A percentile compares a stretch with the other conserved stretches of the same genome.
phyloP scores from a whole-genome alignment of 2,888 invertebrate species.

The Omphaloscelis lunosa region DNA sequence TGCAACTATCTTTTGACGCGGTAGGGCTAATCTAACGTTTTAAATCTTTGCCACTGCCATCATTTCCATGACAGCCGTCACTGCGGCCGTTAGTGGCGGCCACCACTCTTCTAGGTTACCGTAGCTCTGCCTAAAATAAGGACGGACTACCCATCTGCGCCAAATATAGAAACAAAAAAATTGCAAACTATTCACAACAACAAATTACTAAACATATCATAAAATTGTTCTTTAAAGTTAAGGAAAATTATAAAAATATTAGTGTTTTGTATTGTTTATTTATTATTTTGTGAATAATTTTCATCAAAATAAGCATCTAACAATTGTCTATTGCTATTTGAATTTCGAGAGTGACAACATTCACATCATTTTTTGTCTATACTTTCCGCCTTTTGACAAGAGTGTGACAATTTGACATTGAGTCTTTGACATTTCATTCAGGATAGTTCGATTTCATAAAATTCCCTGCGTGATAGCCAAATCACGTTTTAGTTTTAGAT shows the following conservation, averaged over 20 bases:
- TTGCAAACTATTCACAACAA: no score
- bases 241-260: no score
- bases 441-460: conserved; percentile 73
- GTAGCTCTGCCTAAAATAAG: neutral
- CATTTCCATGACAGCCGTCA: no score
- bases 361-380: conserved; percentile 58
- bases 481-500: conserved; percentile 81
- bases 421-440: conserved; percentile 72
- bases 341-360: conserved; percentile 47
- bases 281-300: neutral
- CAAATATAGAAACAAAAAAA: neutral
- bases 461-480: conserved; percentile 78
- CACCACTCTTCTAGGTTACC: no score
- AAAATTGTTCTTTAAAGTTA: no score
- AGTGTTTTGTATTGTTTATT: neutral
- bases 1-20: no score
- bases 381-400: conserved; percentile 65
- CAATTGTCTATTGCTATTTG: conserved; percentile 9
- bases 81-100: no score
- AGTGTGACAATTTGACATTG: no score
- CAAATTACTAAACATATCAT: no score
- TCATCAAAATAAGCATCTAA: neutral
- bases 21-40: no score
- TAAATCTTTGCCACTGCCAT: no score
- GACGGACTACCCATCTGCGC: neutral